Evolutionary conservation across 2,113 vertebrate species (phyloP).

Genomic region (Carassius carassius): DNA sequence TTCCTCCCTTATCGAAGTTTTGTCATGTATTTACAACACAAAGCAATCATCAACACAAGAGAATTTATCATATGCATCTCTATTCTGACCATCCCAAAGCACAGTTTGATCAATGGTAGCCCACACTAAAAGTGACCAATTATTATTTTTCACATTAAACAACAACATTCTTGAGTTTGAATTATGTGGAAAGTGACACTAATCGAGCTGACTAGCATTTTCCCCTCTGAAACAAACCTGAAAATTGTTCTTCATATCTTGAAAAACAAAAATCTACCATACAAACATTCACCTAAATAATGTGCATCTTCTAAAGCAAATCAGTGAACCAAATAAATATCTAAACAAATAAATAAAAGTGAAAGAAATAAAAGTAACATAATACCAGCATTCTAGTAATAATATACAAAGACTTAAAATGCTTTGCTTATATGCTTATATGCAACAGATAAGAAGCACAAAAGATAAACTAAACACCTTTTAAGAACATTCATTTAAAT

Average conservation of each 20-base stretch:
- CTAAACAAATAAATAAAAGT: background rate
- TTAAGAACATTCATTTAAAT: background rate
- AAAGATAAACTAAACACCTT: slow-evolving; percentile 20
- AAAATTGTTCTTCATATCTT: background rate
- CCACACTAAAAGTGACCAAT: background rate
- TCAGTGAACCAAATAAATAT: background rate
- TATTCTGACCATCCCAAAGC: background rate
- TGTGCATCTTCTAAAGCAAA: background rate
- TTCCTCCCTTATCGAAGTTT: slow-evolving; percentile 25
- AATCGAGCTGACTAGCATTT: background rate
- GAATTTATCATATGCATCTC: background rate
- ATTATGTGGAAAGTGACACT: background rate
- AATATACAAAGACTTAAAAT: background rate
- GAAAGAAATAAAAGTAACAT: background rate
- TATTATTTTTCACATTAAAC: background rate
- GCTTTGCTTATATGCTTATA: background rate
- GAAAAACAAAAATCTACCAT: background rate
- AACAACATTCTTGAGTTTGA: background rate
- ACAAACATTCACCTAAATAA: background rate
- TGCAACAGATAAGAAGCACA: background rate
- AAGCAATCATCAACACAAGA: background rate
- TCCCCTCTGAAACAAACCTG: background rate
- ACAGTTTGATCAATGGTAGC: background rate
- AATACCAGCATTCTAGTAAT: too few relatives aligned
- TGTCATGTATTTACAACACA: background rate